These are phyloP conservation scores for Steinernema scapterisci DNA, from an alignment of 2,888 invertebrate species.

Conservation along the genomic window DNA sequence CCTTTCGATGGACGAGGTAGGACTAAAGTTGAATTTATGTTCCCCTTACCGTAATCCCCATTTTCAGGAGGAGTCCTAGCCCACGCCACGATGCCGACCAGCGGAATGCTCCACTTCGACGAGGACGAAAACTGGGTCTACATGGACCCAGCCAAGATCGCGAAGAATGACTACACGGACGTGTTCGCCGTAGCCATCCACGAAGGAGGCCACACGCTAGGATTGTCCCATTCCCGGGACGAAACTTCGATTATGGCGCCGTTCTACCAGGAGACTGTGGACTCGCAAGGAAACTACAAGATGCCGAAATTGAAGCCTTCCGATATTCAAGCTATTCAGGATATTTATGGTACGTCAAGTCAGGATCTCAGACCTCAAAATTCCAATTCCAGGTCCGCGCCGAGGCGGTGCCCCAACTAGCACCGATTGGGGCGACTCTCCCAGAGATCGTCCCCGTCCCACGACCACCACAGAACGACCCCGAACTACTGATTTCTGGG, in stretches of 20 bases:
- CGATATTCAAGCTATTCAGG: conserved; percentile 62
- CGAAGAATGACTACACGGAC: conserved; percentile 51
- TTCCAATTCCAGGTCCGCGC: not conserved
- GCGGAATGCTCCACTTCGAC: conserved; percentile 65
- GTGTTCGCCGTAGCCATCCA: conserved; percentile 64
- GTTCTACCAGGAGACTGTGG: conserved; percentile 62
- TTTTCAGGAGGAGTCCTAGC: conserved; percentile 63
- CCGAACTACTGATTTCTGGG: conserved; percentile 27
- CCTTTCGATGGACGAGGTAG: conserved; percentile 62
- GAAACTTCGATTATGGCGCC: conserved; percentile 66
- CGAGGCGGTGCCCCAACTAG: not conserved
- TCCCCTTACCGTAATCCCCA: conserved; percentile 7
- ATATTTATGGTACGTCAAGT: conserved; percentile 55
- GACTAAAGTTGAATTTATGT: not conserved
- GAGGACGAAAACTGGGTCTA: conserved; percentile 64
- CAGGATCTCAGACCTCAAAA: no score
- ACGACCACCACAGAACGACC: conserved; percentile 13
- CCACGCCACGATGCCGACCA: conserved; percentile 66
- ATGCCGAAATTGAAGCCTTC: conserved; percentile 57
- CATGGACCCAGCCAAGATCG: conserved; percentile 21
- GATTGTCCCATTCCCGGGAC: conserved; percentile 55
- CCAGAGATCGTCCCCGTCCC: conserved; percentile 6
- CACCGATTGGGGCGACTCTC: not conserved
- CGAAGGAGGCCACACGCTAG: conserved; percentile 58
- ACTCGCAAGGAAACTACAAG: conserved; percentile 56